These are phyloP conservation scores for Shinisaurus crocodilurus DNA, from an alignment of 2,113 vertebrate species.

Conservation along the genomic window DNA sequence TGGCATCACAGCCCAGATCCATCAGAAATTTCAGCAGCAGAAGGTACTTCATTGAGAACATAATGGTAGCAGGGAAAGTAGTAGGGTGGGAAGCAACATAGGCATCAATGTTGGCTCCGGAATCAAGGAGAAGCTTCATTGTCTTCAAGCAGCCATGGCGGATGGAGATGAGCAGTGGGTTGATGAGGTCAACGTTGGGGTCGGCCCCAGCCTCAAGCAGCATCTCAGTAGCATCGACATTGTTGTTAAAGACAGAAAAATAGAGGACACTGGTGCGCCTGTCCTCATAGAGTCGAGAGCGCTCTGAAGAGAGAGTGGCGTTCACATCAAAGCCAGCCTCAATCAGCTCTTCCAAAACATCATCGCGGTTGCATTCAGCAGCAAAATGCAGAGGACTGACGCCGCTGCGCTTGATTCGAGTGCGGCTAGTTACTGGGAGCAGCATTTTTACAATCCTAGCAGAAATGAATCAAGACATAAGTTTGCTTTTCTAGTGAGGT, in stretches of 20 bases:
- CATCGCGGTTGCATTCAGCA: constrained; percentile 86
- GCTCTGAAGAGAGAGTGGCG: constrained; percentile 82
- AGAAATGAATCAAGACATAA: constrained; percentile 21
- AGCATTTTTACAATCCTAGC: constrained; percentile 89
- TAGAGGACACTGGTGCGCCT: constrained; percentile 88
- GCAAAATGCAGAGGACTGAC: constrained; percentile 95
- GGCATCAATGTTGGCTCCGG: constrained; percentile 86
- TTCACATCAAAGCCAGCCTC: constrained; percentile 90
- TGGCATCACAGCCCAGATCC: constrained; percentile 86
- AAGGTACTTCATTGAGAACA: constrained; percentile 87
- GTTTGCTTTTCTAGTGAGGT: neutral
- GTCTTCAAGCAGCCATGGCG: constrained; percentile 84
- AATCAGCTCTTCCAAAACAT: constrained; percentile 85
- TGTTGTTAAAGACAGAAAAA: constrained; percentile 89
- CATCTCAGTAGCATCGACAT: constrained; percentile 80
- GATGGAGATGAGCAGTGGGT: constrained; percentile 90
- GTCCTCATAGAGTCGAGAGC: constrained; percentile 89
- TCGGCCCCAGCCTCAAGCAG: constrained; percentile 88
- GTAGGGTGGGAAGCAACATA: constrained; percentile 83
- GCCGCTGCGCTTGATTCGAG: constrained; percentile 83
- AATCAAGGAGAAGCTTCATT: constrained; percentile 87
- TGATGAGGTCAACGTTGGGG: constrained; percentile 90
- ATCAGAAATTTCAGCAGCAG: constrained; percentile 88
- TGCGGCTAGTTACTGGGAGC: constrained; percentile 85
- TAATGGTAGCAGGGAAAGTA: constrained; percentile 88